A percentile compares a stretch with the other conserved stretches of the same genome.
Evolutionary conservation across 2,888 invertebrate genomes (phyloP).

Genomic region (Drosophila rubida): DNA sequence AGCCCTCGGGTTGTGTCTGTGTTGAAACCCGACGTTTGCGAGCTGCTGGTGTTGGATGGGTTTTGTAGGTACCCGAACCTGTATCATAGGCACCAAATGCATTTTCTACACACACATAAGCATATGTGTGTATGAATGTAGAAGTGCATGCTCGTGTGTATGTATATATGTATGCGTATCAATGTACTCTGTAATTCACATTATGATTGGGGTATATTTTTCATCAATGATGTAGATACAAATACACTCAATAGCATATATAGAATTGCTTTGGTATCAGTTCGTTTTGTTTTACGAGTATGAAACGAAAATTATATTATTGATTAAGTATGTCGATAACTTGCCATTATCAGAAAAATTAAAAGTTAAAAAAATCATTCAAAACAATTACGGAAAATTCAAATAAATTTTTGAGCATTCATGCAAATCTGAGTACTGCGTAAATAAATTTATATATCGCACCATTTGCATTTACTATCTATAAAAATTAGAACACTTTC

Average conservation of each 20-base stretch:
- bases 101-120: conserved; percentile 36
- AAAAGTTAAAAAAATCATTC: conserved; percentile 4
- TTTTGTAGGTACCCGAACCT: conserved; percentile 48
- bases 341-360: conserved; percentile 12
- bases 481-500: background rate
- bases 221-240: conserved; percentile 37
- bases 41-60: conserved; percentile 23
- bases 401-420: conserved; percentile 12
- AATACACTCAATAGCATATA: background rate
- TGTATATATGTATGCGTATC: conserved; percentile 4
- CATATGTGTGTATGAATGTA: background rate
- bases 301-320: conserved; percentile 6
- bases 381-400: background rate
- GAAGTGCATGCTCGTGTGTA: conserved; percentile 10
- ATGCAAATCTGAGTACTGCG: conserved; percentile 28
- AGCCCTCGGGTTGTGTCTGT: conserved; percentile 34
- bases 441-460: conserved; percentile 22
- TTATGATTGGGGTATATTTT: conserved; percentile 32
- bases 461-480: background rate
- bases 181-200: conserved; percentile 36
- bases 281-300: conserved; percentile 1
- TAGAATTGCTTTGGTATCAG: conserved; percentile 6
- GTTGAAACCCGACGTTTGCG: conserved; percentile 44
- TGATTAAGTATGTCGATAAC: conserved; percentile 14
- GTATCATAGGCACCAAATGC: conserved; percentile 50